Evolutionary conservation across 2,113 vertebrate genomes (phyloP), one percentile per base, ranked within the genome.

Genomic region (Phalacrocorax carbo): DNA sequence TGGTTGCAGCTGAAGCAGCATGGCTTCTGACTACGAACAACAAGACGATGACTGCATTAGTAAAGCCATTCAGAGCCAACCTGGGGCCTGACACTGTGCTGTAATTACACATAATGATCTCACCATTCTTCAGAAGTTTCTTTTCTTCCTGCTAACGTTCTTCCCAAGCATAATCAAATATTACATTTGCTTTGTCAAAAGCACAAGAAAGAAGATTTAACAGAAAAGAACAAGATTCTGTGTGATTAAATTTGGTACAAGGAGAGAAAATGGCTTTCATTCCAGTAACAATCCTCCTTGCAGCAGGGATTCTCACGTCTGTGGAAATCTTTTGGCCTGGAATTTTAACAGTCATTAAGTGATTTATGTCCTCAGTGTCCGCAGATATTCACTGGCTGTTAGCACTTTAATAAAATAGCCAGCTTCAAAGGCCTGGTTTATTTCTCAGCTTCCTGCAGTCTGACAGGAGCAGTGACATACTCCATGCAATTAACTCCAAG

Each of bases 101-200:
- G 64, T 89, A 93, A 95, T 93, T 88, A 90, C 34, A 82, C 69
- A 80, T 54, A 84, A 82, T 85, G 84, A 85, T 76, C 62, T 66
- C 90, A 88, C 16, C 20, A 36, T 34, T 96, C 52, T 86, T 89
- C 44, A 57, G 38, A 81, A 85, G 36, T 82, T 68, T 88, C 54
- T 96, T 66, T 96, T 77, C 23, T 48, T 90, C 21, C 66, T 82
- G 15, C 42, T 71, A 93, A 68, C 0, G 2, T 86, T 94, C 85
- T 75, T 78, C 84, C 83, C 44, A 84, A 92, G 30, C 26, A 61
- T 82, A 91, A 95, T 54, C 52, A 95, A 81, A 82, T 79, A 81
- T 36, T 51, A 65, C 11, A 42, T 42, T 92, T 69, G 11, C 34
- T 86, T 94, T 82, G 44, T 48, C 40, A 69, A 86, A 78, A 83